A percentile compares a stretch with the other conserved stretches of the same genome.
Evolutionary conservation across 2,888 invertebrate genomes (phyloP).

Genomic region (Myopa testacea): DNA sequence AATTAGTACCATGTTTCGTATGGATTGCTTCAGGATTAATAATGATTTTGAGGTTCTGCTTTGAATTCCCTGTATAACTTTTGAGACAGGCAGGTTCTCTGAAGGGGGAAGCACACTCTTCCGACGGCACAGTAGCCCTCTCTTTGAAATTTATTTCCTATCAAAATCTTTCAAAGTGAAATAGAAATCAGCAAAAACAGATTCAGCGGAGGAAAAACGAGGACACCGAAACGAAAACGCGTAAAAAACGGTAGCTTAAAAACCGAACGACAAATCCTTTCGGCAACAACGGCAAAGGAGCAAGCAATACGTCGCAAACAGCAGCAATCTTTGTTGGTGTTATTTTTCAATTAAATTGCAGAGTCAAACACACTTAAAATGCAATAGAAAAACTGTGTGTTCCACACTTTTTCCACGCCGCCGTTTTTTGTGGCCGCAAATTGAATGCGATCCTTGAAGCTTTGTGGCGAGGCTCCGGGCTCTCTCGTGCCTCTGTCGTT

Average conservation of each 20-base stretch:
- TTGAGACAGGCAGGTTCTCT: too few relatives aligned
- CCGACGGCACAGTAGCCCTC: too few relatives aligned
- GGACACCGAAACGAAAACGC: not conserved
- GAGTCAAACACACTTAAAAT: slow-evolving; percentile 30
- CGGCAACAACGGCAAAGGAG: not conserved
- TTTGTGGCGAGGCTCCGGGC: slow-evolving; percentile 4
- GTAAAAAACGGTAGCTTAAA: not conserved
- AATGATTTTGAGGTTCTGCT: too few relatives aligned
- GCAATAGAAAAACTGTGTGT: not conserved
- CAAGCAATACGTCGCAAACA: not conserved
- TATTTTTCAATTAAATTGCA: slow-evolving; percentile 35
- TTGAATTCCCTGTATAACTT: too few relatives aligned
- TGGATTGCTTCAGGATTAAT: not conserved
- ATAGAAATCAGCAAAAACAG: not conserved
- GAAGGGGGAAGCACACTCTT: too few relatives aligned
- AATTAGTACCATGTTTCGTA: not conserved
- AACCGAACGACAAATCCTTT: not conserved
- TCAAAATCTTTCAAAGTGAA: not conserved
- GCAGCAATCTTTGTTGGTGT: not conserved
- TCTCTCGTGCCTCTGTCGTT: not conserved
- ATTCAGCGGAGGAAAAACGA: not conserved
- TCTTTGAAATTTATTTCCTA: too few relatives aligned
- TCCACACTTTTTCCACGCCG: not conserved
- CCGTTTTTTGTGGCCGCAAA: slow-evolving; percentile 3
- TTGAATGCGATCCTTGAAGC: slow-evolving; percentile 15